Evolutionary conservation across 2,797 vertebrate species (phyloP), one percentile per base, ranked within the genome.

Genomic region (Argya squamiceps): DNA sequence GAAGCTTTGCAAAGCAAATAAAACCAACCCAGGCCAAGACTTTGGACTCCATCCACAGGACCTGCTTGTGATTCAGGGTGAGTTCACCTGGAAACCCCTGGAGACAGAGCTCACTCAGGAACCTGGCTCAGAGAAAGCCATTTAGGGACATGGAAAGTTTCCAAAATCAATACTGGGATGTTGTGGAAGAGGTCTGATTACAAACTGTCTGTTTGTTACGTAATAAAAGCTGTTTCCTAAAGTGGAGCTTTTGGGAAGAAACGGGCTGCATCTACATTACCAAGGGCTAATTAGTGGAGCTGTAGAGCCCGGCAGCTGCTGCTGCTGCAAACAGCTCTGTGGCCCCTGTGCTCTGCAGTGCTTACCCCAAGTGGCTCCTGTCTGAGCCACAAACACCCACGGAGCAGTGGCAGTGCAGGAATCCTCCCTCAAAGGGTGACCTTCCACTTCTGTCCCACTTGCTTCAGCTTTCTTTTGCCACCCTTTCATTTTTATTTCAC

Each of bases 271-370:
- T 8, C 41, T 47, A 12, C 53, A 26, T 46, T 11, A 76, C 62
- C 74, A 36, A 52, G 39, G 55, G 50, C 46, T 14, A 23, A 71
- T 32, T 18, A 27, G 49, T 0, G 1, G 41, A 47, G 44, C 22
- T 39, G 32, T 15, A 9, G 23, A 90, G 44, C 63, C n/a, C 23
- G 46, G 5, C 2, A 7, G 36, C 62, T 56, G 44, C 4, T 56
- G 44, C 4, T 37, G 63, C 73, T 36, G 77, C 47, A 36, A 65
- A 3, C 49, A 32, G 67, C 68, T 19, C 64, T 8, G 2, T 3
- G 6, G 4, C 3, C 19, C 5, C 47, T 8, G 34, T 11, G 75
- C 37, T 59, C 39, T 0, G 0, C 23, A 10, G 0, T 1, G 0
- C 7, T 41, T 6, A 14, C 21, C 11, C 49, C 39, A 39, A 17